A percentile compares a stretch with the other conserved stretches of the same genome.
Conservation (phyloP, 2,888 invertebrate species). For the Rutpela maculata region DNA sequence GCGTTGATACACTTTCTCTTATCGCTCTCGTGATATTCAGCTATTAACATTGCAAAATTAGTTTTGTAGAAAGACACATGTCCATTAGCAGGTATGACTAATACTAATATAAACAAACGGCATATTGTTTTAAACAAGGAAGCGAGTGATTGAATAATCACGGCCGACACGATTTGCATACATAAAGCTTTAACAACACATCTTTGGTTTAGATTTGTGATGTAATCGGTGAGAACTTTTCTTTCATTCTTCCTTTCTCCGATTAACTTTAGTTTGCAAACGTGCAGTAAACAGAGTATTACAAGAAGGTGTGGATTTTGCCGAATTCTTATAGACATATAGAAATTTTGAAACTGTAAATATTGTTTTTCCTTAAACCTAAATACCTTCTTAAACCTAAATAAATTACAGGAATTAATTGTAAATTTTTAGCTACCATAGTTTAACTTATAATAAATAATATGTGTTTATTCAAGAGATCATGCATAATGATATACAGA, state of each 20-base stretch:
- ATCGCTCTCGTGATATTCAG: background rate
- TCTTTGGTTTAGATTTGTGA: conserved; percentile 11
- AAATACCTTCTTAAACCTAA: too few species aligned
- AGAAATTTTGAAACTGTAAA: too few species aligned
- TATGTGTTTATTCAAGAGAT: too few species aligned
- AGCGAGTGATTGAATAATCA: conserved; percentile 23
- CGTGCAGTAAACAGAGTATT: background rate
- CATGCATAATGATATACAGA: too few species aligned
- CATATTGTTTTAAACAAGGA: conserved; percentile 23
- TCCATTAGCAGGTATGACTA: background rate
- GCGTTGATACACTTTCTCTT: background rate
- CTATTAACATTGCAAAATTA: conserved; percentile 6
- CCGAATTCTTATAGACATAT: too few species aligned
- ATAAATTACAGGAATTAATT: too few species aligned
- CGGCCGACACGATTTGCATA: conserved; percentile 8
- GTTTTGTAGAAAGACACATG: background rate
- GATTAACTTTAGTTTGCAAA: background rate
- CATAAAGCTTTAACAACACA: background rate
- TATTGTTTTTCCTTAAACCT: too few species aligned
- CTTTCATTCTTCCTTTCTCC: conserved; percentile 3
- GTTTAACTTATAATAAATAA: too few species aligned
- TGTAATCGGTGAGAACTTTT: background rate
- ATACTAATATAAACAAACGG: conserved; percentile 20
- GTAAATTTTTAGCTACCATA: too few species aligned
- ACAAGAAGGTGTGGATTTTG: too few species aligned